Evolutionary conservation across 2,113 vertebrate genomes (phyloP), one percentile per base, ranked within the genome.

Genomic region (Progne subis): DNA sequence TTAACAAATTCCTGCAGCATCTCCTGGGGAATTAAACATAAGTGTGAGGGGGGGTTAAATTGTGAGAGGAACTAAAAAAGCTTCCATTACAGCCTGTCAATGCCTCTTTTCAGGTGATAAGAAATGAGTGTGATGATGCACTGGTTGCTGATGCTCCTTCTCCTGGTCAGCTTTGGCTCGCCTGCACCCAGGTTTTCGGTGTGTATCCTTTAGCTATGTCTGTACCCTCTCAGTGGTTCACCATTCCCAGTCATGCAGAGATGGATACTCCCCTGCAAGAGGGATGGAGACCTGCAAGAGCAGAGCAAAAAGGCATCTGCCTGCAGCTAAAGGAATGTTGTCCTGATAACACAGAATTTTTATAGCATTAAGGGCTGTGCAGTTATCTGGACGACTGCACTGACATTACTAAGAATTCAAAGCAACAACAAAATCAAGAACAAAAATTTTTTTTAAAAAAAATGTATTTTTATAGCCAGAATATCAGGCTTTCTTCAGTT

Each of bases 181-280:
- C 90, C 96, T 39, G 97, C 94, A 39, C 95, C 97, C 50, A 78
- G 96, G 75, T 92, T 92, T 55, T 94, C 89, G 21, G 99, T 99
- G 97, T 2, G 98, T 98, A 83, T 63, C 19, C 70, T 32, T 69
- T 39, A 19, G 24, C 37, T 12, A 13, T 11, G 12, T 34, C 46
- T 65, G 43, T 64, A 50, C 31, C 37, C 21, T 71, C 57, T 37
- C 37, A 32, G 1, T 4, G 4, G 6, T 34, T 88, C 43, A 13
- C 17, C 23, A 8, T 50, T 82, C 47, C 43, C 29, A 44, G 46
- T 18, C 13, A 37, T 2, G 4, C 14, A 60, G 60, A 24, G 34
- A 5, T 9, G 46, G 21, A 34, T 39, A 44, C 4, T 41, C 18
- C 29, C 14, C 20, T 5, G 3, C 34, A 63, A 57, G 31, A 71